Evolutionary conservation across 2,797 vertebrate genomes (phyloP), one percentile per base, ranked within the genome.

Genomic region (Neoniphon sammara): DNA sequence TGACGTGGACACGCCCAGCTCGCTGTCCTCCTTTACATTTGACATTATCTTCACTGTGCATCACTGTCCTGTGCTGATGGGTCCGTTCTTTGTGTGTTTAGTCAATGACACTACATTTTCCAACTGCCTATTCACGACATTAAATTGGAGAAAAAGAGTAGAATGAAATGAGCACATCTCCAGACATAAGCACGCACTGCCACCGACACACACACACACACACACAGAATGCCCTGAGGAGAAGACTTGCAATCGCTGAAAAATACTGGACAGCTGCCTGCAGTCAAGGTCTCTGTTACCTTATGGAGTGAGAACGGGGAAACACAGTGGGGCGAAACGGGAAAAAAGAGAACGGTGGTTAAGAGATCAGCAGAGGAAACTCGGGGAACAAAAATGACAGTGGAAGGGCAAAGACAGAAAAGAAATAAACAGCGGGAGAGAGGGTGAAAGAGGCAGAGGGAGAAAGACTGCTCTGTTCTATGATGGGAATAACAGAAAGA

Each of bases 401-500:
- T 78, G 73, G 71, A 73, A 34, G 49, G 25, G 8, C 17, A 9
- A 39, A 39, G 36, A 39, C 36, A 44, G 68, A 66, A 3, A 18
- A 55, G 70, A 49, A 65, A 50, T 66, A 47, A 55, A 70, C 55
- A 71, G 55, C 47, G 34, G 47, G 54, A 34, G 54, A 52, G 47
- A 64, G 36, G 27, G 53, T 73, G 31, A 55, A 25, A 36, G 47
- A 54, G 34, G 57, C 34, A n/a, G 36, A 50, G 74, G 60, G 39
- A 27, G 61, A 70, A 46, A 59, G 70, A 42, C 14, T 6, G 31
- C 27, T 10, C 31, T 60, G 57, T 61, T 49, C 21, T 30, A 46
- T 82, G 73, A 87, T 85, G 79, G 79, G 75, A 84, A 87, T 75
- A 78, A 58, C 82, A 85, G 81, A 52, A 30, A 60, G 70, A 59